Percentiles rank a stretch among this genome's conserved stretches.
Conservation (phyloP, 2,113 vertebrate genomes). For the Eupsittula cactorum region DNA sequence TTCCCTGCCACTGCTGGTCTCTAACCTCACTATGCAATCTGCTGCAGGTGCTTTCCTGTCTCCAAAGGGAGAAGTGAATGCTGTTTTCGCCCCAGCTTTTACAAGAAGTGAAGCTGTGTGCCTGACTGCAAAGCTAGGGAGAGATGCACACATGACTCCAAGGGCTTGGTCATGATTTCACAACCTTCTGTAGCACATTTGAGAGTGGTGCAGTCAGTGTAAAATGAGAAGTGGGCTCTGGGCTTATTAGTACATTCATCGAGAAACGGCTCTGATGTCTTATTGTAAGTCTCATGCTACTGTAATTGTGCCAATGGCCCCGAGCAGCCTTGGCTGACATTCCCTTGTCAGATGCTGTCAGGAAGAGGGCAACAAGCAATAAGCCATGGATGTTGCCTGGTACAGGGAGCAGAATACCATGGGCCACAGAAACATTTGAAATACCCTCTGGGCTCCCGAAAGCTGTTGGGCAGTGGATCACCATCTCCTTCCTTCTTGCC, state of each 20-base stretch:
- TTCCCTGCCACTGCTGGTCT: background rate
- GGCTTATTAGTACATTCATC: background rate
- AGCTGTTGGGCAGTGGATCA: background rate
- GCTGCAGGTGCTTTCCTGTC: background rate
- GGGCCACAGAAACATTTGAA: background rate
- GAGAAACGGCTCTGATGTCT: background rate
- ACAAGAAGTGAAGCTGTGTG: accelerated
- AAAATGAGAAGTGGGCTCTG: background rate
- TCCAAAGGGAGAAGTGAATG: background rate
- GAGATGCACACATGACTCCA: background rate
- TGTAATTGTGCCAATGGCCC: background rate
- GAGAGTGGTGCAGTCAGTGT: background rate
- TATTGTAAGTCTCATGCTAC: background rate
- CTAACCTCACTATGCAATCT: background rate
- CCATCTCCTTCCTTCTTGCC: background rate
- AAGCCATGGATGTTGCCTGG: background rate
- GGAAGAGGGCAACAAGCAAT: background rate
- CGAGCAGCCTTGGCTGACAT: background rate
- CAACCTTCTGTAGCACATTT: background rate
- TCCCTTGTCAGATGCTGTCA: background rate
- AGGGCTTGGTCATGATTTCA: background rate
- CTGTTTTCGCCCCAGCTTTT: background rate
- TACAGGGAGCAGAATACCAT: background rate
- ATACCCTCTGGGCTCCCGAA: background rate
- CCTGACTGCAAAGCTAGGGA: background rate